Evolutionary conservation across 37 sponge, comb jelly and placozoan genomes (phyloP).

Genomic region (Crambe crambe): DNA sequence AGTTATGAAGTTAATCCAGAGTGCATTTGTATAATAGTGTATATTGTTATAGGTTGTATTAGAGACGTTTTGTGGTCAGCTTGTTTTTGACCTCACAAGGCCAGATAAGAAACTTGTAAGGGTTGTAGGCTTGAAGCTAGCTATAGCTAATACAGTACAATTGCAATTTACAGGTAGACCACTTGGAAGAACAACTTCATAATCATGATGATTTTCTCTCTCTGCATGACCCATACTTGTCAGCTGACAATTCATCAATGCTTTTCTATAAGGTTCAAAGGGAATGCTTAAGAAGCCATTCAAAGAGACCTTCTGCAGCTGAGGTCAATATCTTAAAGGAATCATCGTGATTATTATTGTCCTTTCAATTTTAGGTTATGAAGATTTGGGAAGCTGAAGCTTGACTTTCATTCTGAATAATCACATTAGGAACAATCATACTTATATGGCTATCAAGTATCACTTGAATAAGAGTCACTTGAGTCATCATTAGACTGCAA

Average conservation of each 20-base stretch:
- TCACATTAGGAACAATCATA: not conserved
- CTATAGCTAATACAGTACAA: not conserved
- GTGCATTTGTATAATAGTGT: not conserved
- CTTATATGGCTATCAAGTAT: not conserved
- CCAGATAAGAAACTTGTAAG: slow-evolving; percentile 3
- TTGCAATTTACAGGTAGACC: not conserved
- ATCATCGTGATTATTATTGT: not conserved
- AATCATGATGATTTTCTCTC: not conserved
- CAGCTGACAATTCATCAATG: not conserved
- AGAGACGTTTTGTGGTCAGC: not conserved
- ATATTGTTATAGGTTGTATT: not conserved
- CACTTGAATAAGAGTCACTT: not conserved
- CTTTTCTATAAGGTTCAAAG: not conserved
- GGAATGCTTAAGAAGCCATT: not conserved
- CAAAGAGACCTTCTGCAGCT: not conserved
- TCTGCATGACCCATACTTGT: not conserved
- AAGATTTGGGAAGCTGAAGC: not conserved
- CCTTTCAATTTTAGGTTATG: not conserved
- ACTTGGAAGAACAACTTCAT: not conserved
- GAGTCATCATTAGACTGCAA: not conserved
- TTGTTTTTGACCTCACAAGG: not conserved
- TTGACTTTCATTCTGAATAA: no score
- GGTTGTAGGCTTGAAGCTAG: not conserved
- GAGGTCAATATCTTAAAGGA: not conserved
- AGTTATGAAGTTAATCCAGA: not conserved